These are phyloP conservation scores for Priocnemis perturbator DNA, from an alignment of 2,888 invertebrate genomes.

Conservation along the genomic window DNA sequence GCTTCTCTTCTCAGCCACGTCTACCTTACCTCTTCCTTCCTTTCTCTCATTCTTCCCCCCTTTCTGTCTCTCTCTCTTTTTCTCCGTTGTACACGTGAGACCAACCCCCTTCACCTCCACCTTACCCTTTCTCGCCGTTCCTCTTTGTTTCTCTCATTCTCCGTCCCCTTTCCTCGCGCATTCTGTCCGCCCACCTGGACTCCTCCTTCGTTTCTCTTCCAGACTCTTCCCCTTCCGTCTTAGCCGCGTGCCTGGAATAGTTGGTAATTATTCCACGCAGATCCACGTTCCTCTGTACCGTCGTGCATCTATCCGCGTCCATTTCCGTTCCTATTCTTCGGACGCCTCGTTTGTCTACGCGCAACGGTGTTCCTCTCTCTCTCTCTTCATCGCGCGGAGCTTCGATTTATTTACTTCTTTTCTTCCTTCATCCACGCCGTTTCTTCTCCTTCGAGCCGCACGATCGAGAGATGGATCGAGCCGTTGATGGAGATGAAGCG, in stretches of 20 bases:
- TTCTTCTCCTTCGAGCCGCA: not conserved
- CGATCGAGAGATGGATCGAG: slow-evolving; percentile 6
- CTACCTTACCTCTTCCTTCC: slow-evolving; percentile 5
- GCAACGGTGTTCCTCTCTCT: not conserved
- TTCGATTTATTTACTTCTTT: slow-evolving; percentile 2
- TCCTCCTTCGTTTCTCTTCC: slow-evolving; percentile 19
- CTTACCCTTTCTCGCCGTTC: slow-evolving; percentile 16
- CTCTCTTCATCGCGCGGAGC: not conserved
- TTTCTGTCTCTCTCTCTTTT: not conserved
- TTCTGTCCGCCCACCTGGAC: too few species aligned
- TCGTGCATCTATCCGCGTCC: slow-evolving; percentile 23
- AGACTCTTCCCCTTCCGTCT: slow-evolving; percentile 40
- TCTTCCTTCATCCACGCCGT: not conserved
- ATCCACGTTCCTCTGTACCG: slow-evolving; percentile 18
- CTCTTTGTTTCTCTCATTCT: slow-evolving; percentile 58
- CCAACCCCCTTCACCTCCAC: slow-evolving; percentile 8
- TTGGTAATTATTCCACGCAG: slow-evolving; percentile 68
- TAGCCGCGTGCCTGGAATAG: slow-evolving; percentile 67
- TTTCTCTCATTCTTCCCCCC: slow-evolving; percentile 1
- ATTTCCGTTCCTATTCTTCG: slow-evolving; percentile 18
- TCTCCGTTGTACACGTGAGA: slow-evolving; percentile 7
- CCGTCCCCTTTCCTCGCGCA: slow-evolving; percentile 34
- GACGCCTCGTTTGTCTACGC: too few species aligned
- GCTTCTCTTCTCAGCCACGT: not conserved
- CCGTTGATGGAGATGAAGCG: slow-evolving; percentile 27